These are phyloP conservation scores for Esox lucius DNA, from an alignment of 2,797 vertebrate species.

Conservation along the genomic window DNA sequence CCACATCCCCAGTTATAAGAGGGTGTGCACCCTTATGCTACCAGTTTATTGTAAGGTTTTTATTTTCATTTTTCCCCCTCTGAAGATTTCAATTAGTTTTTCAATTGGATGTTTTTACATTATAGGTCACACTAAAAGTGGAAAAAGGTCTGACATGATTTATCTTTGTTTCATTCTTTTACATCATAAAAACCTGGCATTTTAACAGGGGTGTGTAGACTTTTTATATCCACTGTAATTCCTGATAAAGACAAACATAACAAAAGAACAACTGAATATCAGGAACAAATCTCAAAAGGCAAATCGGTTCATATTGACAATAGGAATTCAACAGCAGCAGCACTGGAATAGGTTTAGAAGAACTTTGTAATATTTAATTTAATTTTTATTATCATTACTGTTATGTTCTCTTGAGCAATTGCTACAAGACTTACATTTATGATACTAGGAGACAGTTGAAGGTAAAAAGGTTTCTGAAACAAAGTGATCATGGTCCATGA, in stretches of 20 bases:
- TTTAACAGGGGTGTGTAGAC: too few relatives aligned
- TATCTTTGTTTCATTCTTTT: too few relatives aligned
- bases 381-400: conserved; percentile 71
- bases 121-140: too few relatives aligned
- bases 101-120: too few relatives aligned
- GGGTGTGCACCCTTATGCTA: too few relatives aligned
- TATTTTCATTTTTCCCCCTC: too few relatives aligned
- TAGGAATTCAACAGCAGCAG: conserved; percentile 40
- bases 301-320: conserved; percentile 3
- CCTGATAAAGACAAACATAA: neutral
- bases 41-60: too few relatives aligned
- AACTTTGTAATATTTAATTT: conserved; percentile 66
- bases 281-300: conserved; percentile 5
- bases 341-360: conserved; percentile 66
- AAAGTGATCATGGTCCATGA: conserved; percentile 76
- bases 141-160: too few relatives aligned
- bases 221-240: too few relatives aligned
- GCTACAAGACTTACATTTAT: conserved; percentile 85
- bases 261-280: neutral
- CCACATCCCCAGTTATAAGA: too few relatives aligned
- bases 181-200: too few relatives aligned
- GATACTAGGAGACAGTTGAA: conserved; percentile 51
- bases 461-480: conserved; percentile 26
- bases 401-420: neutral
- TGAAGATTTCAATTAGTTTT: too few relatives aligned